Evolutionary conservation across 2,888 invertebrate genomes (phyloP).

Genomic region (Brachynemurus nebulosus): DNA sequence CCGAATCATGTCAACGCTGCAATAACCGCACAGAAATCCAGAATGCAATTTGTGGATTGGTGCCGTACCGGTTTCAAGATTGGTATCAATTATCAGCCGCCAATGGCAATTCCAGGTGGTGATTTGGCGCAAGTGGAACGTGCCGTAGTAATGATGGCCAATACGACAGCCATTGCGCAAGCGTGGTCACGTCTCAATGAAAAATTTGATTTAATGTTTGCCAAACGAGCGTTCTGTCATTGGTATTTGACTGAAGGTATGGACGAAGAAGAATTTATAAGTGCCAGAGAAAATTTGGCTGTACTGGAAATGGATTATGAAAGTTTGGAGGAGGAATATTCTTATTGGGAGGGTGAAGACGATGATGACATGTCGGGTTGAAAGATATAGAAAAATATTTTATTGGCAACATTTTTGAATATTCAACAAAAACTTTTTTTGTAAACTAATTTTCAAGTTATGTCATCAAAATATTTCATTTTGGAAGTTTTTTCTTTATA

Average conservation of each 20-base stretch:
- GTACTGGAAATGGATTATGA: constrained; percentile 31
- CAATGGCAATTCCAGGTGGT: not conserved
- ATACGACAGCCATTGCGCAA: constrained; percentile 10
- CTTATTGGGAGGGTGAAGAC: no score
- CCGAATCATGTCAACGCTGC: not conserved
- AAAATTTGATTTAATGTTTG: constrained; percentile 57
- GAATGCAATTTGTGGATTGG: not conserved
- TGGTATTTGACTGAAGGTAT: constrained; percentile 46
- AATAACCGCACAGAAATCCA: not conserved
- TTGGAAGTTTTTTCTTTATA: no score
- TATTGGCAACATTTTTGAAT: no score
- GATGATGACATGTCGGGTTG: no score
- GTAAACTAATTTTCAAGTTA: no score
- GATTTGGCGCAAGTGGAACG: not conserved
- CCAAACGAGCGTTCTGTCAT: constrained; percentile 55
- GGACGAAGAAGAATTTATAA: constrained; percentile 38
- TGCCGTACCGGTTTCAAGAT: not conserved
- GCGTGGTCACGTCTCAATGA: constrained; percentile 38
- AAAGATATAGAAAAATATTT: no score
- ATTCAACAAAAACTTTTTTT: no score
- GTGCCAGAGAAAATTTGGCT: constrained; percentile 40
- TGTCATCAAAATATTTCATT: no score
- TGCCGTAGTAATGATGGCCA: constrained; percentile 1
- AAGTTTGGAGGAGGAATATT: no score
- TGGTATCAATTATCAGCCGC: not conserved